A percentile compares a stretch with the other conserved stretches of the same genome.
Conservation (phyloP, 2,888 invertebrate genomes). For the Eupithecia abbreviata region DNA sequence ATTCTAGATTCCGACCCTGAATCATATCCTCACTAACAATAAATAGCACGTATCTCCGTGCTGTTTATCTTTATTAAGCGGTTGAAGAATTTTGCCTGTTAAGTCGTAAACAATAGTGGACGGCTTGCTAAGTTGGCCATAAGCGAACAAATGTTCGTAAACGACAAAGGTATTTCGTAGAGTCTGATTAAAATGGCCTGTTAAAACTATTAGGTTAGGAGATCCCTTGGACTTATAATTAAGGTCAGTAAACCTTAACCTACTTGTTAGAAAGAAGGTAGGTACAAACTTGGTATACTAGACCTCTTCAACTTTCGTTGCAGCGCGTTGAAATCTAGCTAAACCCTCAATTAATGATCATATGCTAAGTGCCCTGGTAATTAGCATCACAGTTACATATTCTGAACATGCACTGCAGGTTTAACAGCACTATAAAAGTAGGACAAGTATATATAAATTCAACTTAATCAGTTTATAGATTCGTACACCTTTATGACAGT, state of each 20-base stretch:
- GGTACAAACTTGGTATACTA: not conserved
- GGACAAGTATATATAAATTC: not conserved
- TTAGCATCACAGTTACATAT: not conserved
- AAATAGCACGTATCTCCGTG: too few species aligned
- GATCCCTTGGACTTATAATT: not conserved
- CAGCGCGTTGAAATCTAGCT: not conserved
- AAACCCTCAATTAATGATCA: not conserved
- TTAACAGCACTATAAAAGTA: not conserved
- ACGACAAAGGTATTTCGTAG: not conserved
- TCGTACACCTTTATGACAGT: too few species aligned
- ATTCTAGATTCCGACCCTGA: not conserved
- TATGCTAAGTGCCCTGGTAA: not conserved
- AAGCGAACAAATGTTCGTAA: too few species aligned
- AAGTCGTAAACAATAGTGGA: too few species aligned
- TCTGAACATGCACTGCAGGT: not conserved
- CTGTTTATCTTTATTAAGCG: too few species aligned
- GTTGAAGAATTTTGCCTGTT: too few species aligned
- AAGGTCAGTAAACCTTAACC: not conserved
- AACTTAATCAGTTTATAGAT: too few species aligned
- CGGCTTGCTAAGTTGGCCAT: too few species aligned
- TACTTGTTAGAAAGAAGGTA: not conserved
- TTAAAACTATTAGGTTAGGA: not conserved
- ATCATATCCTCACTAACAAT: not conserved
- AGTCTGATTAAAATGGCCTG: not conserved
- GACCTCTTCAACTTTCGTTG: not conserved